Evolutionary conservation across 2,888 invertebrate species (phyloP).

Genomic region (Entomobrya multifasciata): DNA sequence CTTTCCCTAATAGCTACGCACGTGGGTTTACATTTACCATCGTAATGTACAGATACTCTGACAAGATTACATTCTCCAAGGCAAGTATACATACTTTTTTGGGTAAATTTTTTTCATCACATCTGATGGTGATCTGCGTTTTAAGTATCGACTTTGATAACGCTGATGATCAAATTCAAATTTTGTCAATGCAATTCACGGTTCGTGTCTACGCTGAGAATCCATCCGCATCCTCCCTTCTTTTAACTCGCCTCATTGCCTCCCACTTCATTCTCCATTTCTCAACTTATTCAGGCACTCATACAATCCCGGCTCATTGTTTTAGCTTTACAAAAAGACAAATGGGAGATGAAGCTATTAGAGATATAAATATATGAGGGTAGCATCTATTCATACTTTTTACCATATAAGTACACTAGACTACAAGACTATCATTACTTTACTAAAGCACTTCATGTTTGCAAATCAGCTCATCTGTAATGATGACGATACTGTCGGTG

Average conservation of each 20-base stretch:
- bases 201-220: background rate
- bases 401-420: too few species aligned
- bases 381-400: too few species aligned
- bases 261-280: slow-evolving; percentile 16
- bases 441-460: slow-evolving; percentile 22
- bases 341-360: slow-evolving; percentile 14
- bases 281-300: background rate
- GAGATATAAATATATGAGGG: slow-evolving; percentile 9
- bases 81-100: too few species aligned
- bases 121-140: too few species aligned
- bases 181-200: background rate
- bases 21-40: too few species aligned
- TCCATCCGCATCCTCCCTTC: background rate
- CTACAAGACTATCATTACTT: too few species aligned
- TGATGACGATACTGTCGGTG: slow-evolving; percentile 34
- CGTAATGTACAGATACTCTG: too few species aligned
- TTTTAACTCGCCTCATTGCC: slow-evolving; percentile 20
- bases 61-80: background rate
- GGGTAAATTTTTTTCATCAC: too few species aligned
- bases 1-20: slow-evolving; percentile 62
- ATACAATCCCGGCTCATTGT: slow-evolving; percentile 12
- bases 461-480: slow-evolving; percentile 38
- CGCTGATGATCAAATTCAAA: background rate
- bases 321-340: slow-evolving; percentile 30
- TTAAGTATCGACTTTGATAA: background rate